A percentile compares a stretch with the other conserved stretches of the same genome.
These are phyloP conservation scores for Agrypnus murinus DNA, from an alignment of 2,888 invertebrate genomes.

Conservation along the genomic window DNA sequence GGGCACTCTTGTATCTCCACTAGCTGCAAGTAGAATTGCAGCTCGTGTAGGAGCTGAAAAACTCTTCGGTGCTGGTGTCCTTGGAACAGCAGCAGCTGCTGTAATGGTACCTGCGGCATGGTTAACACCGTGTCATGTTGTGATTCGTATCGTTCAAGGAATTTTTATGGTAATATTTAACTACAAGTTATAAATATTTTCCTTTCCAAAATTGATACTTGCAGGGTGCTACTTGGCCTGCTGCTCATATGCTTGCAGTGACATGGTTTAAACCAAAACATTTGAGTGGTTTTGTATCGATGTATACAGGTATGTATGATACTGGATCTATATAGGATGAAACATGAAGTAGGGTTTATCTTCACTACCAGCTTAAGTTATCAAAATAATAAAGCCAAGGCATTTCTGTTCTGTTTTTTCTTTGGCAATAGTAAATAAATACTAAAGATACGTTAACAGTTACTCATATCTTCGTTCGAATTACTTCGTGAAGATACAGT, in stretches of 20 bases:
- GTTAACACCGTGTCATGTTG: conserved; percentile 75
- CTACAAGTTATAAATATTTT: background rate
- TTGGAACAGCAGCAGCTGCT: conserved; percentile 74
- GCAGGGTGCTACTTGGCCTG: conserved; percentile 76
- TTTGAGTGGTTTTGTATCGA: conserved; percentile 74
- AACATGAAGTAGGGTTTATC: no score
- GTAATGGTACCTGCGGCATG: conserved; percentile 75
- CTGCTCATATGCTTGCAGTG: conserved; percentile 76
- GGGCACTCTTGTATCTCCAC: conserved; percentile 75
- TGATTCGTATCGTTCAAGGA: conserved; percentile 74
- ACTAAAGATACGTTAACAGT: no score
- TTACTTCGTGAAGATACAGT: no score
- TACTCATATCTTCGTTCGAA: no score
- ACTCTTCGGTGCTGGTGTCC: conserved; percentile 74
- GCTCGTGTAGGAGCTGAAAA: conserved; percentile 75
- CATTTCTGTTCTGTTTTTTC: no score
- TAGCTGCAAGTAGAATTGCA: conserved; percentile 75
- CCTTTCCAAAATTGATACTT: conserved; percentile 38
- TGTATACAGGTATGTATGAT: conserved; percentile 72
- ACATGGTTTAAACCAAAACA: conserved; percentile 76
- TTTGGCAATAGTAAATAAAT: no score
- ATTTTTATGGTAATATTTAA: conserved; percentile 72
- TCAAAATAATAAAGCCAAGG: no score
- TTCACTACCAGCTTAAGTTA: no score
- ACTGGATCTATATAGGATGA: no score